Base-by-base conservation (phyloP, 2,797 vertebrate species). In the Scolopax bukidnonensis region DNA sequence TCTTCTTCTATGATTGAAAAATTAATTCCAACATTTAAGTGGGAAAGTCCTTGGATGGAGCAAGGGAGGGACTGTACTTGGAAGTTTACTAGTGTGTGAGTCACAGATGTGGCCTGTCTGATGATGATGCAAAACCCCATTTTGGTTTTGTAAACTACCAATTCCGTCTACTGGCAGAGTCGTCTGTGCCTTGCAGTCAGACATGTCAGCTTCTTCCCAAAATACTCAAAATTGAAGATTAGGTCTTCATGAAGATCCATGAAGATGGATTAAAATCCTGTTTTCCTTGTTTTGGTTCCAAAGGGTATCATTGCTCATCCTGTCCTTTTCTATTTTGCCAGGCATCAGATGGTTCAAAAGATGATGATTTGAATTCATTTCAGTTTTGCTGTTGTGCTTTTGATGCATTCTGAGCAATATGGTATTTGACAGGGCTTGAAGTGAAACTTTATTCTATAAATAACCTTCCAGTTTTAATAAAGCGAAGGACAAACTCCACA, bases 381-480 rank as follows among this genome's bases (percentile, higher is more conserved):
- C 28, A 30, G 67, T 82, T 95, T 91, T 87, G 45, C 90, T 80
- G 32, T 54, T 89, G 63, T 63, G 82, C 40, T 88, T 93, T 5
- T 91, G 93, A 87, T 15, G 12, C 60, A 38, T 86, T 23, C 15
- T 79, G 94, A 90, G 77, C 43, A 67, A 87, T 82, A 89, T 4
- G 41, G 43, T 60, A 33, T 64, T 76, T 96, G 95, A 96, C 89
- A 96, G 69, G 69, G 84, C 79, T 97, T 36, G 69, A 81, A 91
- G 73, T 95, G 87, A 93, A 94, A 91, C 85, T 91, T 94, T 73
- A 59, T 83, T 89, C 86, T 90, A 77, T 77, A 93, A 96, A 97
- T 95, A 94, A 11, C 84, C 30, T 94, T 43, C 59, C 20, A 23
- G 43, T 82, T 89, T 60, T 60, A 74, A 68, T 74, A 21, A 81